These are phyloP conservation scores for Talpa occidentalis DNA, from an alignment of 2,113 vertebrate species.

Conservation along the genomic window DNA sequence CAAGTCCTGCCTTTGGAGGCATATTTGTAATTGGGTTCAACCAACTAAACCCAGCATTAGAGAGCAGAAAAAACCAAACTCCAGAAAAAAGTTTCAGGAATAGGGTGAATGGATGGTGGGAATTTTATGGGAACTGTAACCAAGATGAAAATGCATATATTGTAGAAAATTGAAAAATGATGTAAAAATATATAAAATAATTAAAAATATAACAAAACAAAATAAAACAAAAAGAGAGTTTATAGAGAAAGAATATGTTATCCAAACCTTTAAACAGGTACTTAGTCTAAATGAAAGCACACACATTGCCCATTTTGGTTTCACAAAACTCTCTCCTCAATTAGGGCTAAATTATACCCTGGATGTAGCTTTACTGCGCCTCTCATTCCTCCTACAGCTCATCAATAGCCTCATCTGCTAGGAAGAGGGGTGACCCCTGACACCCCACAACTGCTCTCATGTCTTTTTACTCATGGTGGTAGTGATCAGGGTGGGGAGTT, in stretches of 20 bases:
- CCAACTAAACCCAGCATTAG: background rate
- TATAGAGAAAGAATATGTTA: background rate
- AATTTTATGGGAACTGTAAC: too few relatives aligned
- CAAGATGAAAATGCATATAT: too few relatives aligned
- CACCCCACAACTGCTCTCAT: background rate
- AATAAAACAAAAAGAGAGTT: too few relatives aligned
- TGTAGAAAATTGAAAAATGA: too few relatives aligned
- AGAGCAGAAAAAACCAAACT: background rate
- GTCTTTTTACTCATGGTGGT: background rate
- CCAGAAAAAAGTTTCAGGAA: background rate
- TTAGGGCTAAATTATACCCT: background rate
- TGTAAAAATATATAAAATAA: too few relatives aligned
- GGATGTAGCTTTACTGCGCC: background rate
- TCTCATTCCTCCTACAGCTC: background rate
- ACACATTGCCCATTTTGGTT: background rate
- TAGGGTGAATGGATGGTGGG: too few relatives aligned
- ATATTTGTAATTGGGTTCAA: background rate
- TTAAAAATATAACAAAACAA: too few relatives aligned
- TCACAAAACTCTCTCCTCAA: background rate
- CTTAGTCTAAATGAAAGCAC: slow-evolving; percentile 8
- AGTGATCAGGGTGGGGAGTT: background rate
- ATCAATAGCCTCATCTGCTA: background rate
- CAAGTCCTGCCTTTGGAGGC: background rate
- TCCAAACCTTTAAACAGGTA: background rate
- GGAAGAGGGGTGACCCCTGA: background rate